Percentiles rank a stretch among this genome's conserved stretches.
Evolutionary conservation across 2,113 vertebrate genomes (phyloP).

Genomic region (Elachura formosa): DNA sequence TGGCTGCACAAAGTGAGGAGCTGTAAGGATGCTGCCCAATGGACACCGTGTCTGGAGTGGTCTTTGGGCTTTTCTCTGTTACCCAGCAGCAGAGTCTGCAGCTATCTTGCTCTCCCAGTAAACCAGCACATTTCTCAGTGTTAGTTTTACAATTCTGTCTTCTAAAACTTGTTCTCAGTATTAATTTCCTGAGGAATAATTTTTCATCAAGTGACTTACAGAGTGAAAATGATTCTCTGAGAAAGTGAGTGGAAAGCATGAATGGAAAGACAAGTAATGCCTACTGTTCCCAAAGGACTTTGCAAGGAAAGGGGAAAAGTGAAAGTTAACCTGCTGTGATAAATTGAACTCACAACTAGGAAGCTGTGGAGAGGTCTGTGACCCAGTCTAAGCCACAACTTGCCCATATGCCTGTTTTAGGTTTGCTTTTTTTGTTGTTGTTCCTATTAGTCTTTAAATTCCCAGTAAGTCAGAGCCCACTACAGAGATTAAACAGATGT

Average conservation of each 20-base stretch:
- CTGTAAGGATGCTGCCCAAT: accelerated
- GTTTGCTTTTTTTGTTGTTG: not conserved
- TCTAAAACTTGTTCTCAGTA: not conserved
- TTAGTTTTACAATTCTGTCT: not conserved
- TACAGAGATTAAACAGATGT: not conserved
- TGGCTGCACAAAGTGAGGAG: not conserved
- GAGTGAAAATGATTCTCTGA: not conserved
- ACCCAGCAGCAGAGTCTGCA: not conserved
- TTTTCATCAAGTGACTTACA: not conserved
- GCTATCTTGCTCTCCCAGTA: not conserved
- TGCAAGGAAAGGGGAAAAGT: not conserved
- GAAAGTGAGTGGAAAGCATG: not conserved
- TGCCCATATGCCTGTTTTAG: not conserved
- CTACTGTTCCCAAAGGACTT: not conserved
- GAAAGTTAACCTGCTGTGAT: not conserved
- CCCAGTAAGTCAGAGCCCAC: not conserved
- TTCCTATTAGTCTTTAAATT: not conserved
- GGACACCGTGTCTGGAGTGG: accelerated
- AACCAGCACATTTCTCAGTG: not conserved
- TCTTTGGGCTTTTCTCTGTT: not conserved
- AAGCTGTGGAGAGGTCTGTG: not conserved
- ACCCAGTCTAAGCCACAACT: not conserved
- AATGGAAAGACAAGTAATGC: not conserved
- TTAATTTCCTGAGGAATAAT: not conserved
- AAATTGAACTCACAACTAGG: not conserved